Base-by-base conservation (phyloP, 1,140 invertebrate species). In the Trichonephila inaurata region DNA sequence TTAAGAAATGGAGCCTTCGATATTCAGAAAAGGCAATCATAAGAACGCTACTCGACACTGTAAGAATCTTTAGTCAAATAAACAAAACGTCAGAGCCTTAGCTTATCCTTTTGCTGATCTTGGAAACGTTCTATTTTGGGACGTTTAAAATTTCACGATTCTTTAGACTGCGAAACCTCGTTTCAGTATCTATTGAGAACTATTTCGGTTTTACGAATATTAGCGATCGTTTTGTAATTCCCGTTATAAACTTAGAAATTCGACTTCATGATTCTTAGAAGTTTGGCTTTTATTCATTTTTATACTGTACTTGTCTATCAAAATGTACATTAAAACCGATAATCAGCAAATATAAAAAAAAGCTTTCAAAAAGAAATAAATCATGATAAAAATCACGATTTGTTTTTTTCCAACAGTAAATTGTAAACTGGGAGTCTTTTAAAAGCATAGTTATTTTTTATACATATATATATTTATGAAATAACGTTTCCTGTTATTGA, bases 61-160 rank as follows among this genome's bases (percentile, higher is more conserved):
- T 77, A 77, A 77, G 72, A 24, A 77, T 28, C 72, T 77, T 77
- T 77, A 77, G 72, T 77, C 72, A 77, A 77, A 77, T 77, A 77
- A 77, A 77, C 72, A 77, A 77, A 77, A 33, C 72, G 16, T 16
- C 72, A 77, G 28, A 77, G 72, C 14, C 28, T 40, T 28, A 21
- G 72, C 33, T 33, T 77, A 77, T 77, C 72, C 72, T 77, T 77
- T 77, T 77, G 72, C 16, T 33, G 72, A 77, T 77, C 72, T 77
- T 18, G 72, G 72, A 77, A 77, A 77, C 72, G 24, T 77, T 77
- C 72, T 77, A 77, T 77, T 77, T 77, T 77, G 72, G 33, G 72
- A 4, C 72, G 72, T 28, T 77, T 77, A 77, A 77, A 77, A 77
- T 77, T 77, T 77, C 72, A 77, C 72, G 72, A 77, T 7, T 77